Evolutionary conservation across 1,140 invertebrate species (phyloP).

Genomic region (Bombus waltoni): DNA sequence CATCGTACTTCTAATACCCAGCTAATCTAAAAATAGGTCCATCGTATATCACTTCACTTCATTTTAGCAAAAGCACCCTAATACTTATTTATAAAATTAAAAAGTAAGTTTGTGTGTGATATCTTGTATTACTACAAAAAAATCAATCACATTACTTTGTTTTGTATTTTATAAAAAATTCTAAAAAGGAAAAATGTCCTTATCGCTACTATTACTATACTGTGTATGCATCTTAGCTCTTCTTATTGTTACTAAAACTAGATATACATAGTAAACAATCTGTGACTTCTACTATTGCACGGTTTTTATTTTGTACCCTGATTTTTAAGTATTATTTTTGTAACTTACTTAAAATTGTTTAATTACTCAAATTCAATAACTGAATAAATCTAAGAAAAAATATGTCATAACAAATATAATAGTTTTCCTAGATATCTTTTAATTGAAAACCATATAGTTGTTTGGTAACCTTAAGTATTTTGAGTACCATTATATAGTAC

Average conservation of each 20-base stretch:
- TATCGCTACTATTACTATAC: background rate
- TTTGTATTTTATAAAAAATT: conserved; percentile 4
- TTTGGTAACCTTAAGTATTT: background rate
- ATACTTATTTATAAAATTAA: conserved; percentile 52
- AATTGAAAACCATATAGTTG: conserved; percentile 16
- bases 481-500: conserved; percentile 1
- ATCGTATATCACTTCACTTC: conserved; percentile 56
- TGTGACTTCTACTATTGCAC: conserved; percentile 47
- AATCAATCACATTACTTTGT: conserved; percentile 38
- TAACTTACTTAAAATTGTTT: conserved; percentile 6
- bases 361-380: conserved; percentile 6
- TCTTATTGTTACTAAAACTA: conserved; percentile 45
- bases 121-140: conserved; percentile 36
- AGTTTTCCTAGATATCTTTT: background rate
- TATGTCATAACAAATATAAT: conserved; percentile 15
- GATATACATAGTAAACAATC: conserved; percentile 53
- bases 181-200: background rate
- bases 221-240: conserved; percentile 16
- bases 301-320: conserved; percentile 60
- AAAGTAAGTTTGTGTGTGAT: conserved; percentile 39
- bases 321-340: conserved; percentile 52
- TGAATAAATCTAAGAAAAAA: conserved; percentile 9
- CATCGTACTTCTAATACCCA: conserved; percentile 47
- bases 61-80: conserved; percentile 59
- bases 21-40: conserved; percentile 63